Evolutionary conservation across 2,113 vertebrate species (phyloP), one percentile per base, ranked within the genome.

Genomic region (Triplophysa dalaica): DNA sequence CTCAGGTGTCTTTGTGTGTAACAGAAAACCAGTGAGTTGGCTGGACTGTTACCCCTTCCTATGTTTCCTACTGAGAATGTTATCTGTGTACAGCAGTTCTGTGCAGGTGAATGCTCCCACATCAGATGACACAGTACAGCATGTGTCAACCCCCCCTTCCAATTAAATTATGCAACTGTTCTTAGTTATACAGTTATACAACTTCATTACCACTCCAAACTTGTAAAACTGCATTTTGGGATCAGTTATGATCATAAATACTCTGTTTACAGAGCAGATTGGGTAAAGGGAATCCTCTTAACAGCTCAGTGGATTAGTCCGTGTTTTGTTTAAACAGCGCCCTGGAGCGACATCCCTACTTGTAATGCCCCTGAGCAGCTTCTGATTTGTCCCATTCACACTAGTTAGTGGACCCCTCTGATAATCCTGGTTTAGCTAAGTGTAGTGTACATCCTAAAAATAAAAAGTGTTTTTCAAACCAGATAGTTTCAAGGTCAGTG

Each of bases 221-320:
- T 72, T 66, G 58, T 69, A 48, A 69, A 77, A 5, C 80, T 50
- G 79, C 63, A 68, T 69, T 60, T 52, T 52, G 63, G 74, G 83
- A 41, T 87, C 8, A 62, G 76, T 70, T 84, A 68, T 72, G 86
- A 80, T 83, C 70, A 83, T 77, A 86, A 81, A 81, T 77, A 58
- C 67, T 74, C 74, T 77, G 78, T 38, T 61, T 74, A 82, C 73
- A 17, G 63, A 67, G 77, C 61, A 69, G 61, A 63, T 62, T 74
- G 8, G 14, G 52, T 62, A 58, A 69, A 54, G 73, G 33, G 68
- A 83, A 89, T 87, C 88, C 83, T 87, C 83, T 90, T 86, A 87
- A 81, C 70, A 73, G 83, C 80, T 86, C 81, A 84, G 45, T 56
- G 70, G 85, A 88, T 90, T 86, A 82, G 29, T 77, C 8, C 48